Evolutionary conservation across 2,888 invertebrate species (phyloP).

Genomic region (Cantharis lateralis): DNA sequence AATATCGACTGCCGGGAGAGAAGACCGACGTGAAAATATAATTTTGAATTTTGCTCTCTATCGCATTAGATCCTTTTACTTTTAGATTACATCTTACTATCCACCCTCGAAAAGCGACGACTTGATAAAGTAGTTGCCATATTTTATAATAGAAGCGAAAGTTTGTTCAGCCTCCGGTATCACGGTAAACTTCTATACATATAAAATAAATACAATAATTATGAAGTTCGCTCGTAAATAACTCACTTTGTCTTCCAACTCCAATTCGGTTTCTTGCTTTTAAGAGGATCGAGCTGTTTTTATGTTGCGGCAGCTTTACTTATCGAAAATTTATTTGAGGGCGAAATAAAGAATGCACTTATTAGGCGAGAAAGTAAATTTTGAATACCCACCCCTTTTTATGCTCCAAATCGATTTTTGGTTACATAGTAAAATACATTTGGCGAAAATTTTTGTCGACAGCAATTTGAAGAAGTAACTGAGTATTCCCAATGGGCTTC

Average conservation of each 20-base stretch:
- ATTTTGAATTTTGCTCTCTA: slow-evolving; percentile 7
- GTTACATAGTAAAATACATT: background rate
- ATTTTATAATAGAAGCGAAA: slow-evolving; percentile 49
- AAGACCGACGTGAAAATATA: background rate
- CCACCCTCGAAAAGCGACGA: slow-evolving; percentile 44
- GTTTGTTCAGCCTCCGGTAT: slow-evolving; percentile 39
- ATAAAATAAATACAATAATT: slow-evolving; percentile 36
- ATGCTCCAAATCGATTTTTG: background rate
- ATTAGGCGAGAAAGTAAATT: background rate
- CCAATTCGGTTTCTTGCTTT: slow-evolving; percentile 18
- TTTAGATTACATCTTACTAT: slow-evolving; percentile 44
- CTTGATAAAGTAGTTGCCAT: slow-evolving; percentile 52
- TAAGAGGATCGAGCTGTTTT: slow-evolving; percentile 3
- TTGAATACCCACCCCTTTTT: background rate
- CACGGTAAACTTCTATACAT: slow-evolving; percentile 34
- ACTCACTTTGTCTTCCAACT: slow-evolving; percentile 33
- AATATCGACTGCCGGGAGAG: background rate
- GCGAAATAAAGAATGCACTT: background rate
- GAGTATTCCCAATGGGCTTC: background rate
- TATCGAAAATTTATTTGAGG: background rate
- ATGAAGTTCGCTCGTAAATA: slow-evolving; percentile 38
- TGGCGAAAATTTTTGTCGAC: slow-evolving; percentile 1
- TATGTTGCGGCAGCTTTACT: background rate
- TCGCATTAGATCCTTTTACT: slow-evolving; percentile 31
- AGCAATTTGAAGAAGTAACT: slow-evolving; percentile 1